Evolutionary conservation across 2,797 vertebrate genomes (phyloP).

Genomic region (Arvicola amphibius): DNA sequence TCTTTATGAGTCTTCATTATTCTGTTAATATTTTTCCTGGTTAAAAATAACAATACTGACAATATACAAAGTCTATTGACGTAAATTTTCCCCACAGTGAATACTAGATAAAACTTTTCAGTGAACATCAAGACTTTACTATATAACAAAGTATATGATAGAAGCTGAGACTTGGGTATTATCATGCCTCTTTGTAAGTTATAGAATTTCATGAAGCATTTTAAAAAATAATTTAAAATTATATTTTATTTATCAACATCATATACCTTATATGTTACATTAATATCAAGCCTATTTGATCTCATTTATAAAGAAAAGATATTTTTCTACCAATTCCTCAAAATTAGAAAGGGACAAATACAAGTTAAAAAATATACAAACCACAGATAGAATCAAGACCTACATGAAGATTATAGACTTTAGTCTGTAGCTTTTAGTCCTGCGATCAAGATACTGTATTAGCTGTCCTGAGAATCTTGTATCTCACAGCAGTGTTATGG

Average conservation of each 20-base stretch:
- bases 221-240: not conserved
- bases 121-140: not conserved
- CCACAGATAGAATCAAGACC: not conserved
- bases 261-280: not conserved
- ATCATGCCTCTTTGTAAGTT: not conserved
- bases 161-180: not conserved
- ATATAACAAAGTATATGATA: not conserved
- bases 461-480: not conserved
- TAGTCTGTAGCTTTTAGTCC: not conserved
- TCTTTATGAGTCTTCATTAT: not conserved
- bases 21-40: not conserved
- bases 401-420: not conserved
- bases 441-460: not conserved
- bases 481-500: not conserved
- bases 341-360: not conserved
- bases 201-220: not conserved
- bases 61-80: not conserved
- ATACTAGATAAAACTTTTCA: not conserved
- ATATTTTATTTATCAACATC: not conserved
- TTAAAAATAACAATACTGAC: not conserved
- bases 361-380: not conserved
- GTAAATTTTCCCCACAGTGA: not conserved
- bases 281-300: not conserved
- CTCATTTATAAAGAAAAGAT: not conserved
- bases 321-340: not conserved